phyloP scores from a whole-genome alignment of 2,113 vertebrate genomes.

The Vicugna pacos region DNA sequence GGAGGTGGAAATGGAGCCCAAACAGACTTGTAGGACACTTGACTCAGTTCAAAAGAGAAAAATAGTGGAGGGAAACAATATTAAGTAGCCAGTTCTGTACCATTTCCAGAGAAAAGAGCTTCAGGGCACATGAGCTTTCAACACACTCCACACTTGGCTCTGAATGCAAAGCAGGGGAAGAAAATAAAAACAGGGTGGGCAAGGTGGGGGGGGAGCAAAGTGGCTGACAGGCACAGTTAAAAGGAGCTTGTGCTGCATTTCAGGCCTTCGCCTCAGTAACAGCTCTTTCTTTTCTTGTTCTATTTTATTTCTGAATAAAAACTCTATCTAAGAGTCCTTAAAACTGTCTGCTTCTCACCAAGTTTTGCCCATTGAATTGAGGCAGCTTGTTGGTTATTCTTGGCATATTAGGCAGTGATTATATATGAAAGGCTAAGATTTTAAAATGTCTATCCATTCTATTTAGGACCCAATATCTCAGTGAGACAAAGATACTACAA shows the following conservation, averaged over 20 bases:
- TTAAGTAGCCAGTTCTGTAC: constrained; percentile 19
- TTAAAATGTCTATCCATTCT: neutral
- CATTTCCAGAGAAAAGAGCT: constrained; percentile 66
- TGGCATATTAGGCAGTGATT: neutral
- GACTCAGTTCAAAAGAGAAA: constrained; percentile 61
- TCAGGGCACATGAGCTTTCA: constrained; percentile 60
- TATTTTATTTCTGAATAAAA: constrained; percentile 62
- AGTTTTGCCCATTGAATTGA: constrained; percentile 19
- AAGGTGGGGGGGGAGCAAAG: constrained; percentile 13
- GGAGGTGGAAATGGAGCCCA: constrained; percentile 44
- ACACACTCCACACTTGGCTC: constrained; percentile 61
- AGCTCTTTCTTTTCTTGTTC: constrained; percentile 45
- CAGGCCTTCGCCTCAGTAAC: constrained; percentile 5
- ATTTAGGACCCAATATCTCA: neutral
- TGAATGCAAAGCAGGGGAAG: constrained; percentile 31
- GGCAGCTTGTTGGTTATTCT: constrained; percentile 21
- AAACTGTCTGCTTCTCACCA: constrained; percentile 49
- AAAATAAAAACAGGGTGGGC: constrained; percentile 57
- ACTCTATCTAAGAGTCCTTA: neutral
- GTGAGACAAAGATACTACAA: constrained; percentile 45
- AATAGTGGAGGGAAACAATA: constrained; percentile 21
- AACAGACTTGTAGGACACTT: constrained; percentile 27
- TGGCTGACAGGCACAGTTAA: constrained; percentile 37
- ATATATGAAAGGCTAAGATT: neutral
- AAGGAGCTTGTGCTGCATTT: neutral